Evolutionary conservation across 2,888 invertebrate species (phyloP).

Genomic region (Ennomos fuscantarius): DNA sequence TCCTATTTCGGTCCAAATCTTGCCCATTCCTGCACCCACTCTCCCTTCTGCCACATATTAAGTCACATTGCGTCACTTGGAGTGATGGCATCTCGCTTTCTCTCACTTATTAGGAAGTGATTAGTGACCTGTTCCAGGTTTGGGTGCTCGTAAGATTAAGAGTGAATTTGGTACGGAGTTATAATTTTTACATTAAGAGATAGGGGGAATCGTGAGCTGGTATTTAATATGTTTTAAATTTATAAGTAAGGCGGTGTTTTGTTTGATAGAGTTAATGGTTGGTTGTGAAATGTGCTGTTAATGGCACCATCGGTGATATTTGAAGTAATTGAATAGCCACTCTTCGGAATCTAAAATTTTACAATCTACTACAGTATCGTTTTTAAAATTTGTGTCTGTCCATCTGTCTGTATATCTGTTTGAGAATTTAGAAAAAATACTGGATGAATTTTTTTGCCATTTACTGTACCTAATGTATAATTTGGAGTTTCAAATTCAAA

Average conservation of each 20-base stretch:
- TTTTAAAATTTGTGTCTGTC: too few species aligned
- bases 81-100: slow-evolving; percentile 54
- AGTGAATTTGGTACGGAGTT: slow-evolving; percentile 19
- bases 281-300: slow-evolving; percentile 26
- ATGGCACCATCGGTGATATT: background rate
- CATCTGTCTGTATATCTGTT: too few species aligned
- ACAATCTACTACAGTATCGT: too few species aligned
- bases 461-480: too few species aligned
- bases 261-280: slow-evolving; percentile 7
- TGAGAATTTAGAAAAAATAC: too few species aligned
- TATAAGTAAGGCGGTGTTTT: slow-evolving; percentile 21
- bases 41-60: slow-evolving; percentile 32
- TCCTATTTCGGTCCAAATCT: slow-evolving; percentile 5
- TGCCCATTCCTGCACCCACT: slow-evolving; percentile 15
- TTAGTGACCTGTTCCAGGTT: slow-evolving; percentile 33
- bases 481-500: too few species aligned
- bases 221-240: slow-evolving; percentile 14
- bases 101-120: slow-evolving; percentile 63
- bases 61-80: slow-evolving; percentile 43
- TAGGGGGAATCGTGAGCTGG: slow-evolving; percentile 24
- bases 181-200: slow-evolving; percentile 38
- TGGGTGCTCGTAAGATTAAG: slow-evolving; percentile 35
- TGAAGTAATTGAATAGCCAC: background rate
- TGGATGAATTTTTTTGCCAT: too few species aligned
- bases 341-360: too few species aligned